Base-by-base conservation (phyloP, 2,888 invertebrate species). In the Blastobasis lacticolella region DNA sequence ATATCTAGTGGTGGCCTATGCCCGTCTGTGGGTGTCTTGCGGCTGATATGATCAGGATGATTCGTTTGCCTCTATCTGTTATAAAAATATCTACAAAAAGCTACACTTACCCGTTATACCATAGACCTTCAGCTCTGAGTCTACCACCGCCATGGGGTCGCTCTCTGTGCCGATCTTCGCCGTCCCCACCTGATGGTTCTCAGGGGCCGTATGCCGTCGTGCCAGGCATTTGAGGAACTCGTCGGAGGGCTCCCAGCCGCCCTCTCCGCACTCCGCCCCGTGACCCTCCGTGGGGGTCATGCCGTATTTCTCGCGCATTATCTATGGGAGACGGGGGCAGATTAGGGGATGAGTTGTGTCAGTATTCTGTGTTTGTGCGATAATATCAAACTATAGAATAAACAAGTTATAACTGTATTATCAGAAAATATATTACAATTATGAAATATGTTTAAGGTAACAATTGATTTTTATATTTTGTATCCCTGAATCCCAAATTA, bases 131-230 rank as follows among this genome's bases (percentile, higher is more conserved):
- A 95, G 80, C 70, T 91, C 90, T 54, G 91, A 89, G 72, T 94
- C 92, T 0, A 95, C 94, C 0, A 95, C 95, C 0, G 94, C 93
- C 87, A 92, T 87, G 0, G 91, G 91, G 73, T 95, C 95, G 0
- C 80, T 80, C 0, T 72, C 62, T 0, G 94, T 92, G 0, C 95
- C 95, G 94, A 95, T 95, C 88, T 94, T 95, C 71, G 94, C 94
- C 0, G 94, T 93, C 6, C 95, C 95, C 0, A 92, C 93, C 75
- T 95, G 95, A 73, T 95, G 95, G 73, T 95, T 95, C 78, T 95
- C 95, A 0, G 95, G 93, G 0, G 93, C 94, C 0, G 95, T 95
- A 51, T 92, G 89, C 52, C 91, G 90, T 54, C 86, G 86, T 0
- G 94, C 90, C 0, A 94, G 91, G 67, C 95, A 96, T 52, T 88